phyloP scores from a whole-genome alignment of 1,140 invertebrate species.

The Zaprionus lachaisei region DNA sequence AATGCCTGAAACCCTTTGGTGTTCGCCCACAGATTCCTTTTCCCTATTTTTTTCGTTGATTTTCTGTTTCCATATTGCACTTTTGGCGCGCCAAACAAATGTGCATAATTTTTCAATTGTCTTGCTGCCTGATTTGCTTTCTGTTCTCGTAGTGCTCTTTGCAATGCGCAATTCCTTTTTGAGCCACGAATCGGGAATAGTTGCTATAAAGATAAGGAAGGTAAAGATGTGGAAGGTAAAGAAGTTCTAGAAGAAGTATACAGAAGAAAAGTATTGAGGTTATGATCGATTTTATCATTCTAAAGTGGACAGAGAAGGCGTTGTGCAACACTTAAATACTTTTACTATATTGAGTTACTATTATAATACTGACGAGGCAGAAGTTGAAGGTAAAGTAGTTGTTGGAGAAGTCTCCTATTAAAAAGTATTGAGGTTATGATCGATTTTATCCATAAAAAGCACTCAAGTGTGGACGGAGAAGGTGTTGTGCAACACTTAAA shows the following conservation, averaged over 20 bases:
- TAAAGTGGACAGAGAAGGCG: no score
- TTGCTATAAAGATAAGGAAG: not conserved
- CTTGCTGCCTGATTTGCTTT: conserved; percentile 18
- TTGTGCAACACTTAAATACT: no score
- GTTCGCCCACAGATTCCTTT: conserved; percentile 57
- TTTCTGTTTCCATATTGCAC: conserved; percentile 59
- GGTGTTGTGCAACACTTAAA: no score
- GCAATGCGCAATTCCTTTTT: not conserved
- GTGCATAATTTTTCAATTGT: conserved; percentile 79
- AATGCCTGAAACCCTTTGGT: conserved; percentile 76
- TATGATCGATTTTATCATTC: no score
- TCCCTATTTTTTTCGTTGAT: not conserved
- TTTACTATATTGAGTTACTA: no score
- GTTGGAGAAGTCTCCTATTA: no score
- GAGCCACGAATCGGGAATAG: not conserved
- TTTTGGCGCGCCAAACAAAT: conserved; percentile 56
- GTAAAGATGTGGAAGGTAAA: not conserved
- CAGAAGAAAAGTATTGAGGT: no score
- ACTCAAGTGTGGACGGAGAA: no score
- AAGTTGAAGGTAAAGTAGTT: no score
- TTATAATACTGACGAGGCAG: no score
- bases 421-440: no score
- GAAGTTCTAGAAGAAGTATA: not conserved
- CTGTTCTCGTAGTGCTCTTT: not conserved
- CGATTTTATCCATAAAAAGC: no score